Evolutionary conservation across 1,140 invertebrate species (phyloP).

Genomic region (Brachionus asplanchnoidis): DNA sequence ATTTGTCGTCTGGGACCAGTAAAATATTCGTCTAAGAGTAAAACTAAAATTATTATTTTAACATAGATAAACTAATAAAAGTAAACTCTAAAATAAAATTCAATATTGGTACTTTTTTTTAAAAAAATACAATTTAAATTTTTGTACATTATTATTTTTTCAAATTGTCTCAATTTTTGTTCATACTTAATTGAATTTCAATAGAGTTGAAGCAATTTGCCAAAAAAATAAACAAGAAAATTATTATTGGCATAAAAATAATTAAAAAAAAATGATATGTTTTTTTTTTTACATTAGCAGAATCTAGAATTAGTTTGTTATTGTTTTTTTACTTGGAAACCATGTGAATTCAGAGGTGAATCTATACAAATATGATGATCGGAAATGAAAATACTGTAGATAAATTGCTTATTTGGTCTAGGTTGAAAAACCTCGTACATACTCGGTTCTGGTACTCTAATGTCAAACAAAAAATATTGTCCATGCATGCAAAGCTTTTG

Average conservation of each 20-base stretch:
- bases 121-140: slow-evolving; percentile 14
- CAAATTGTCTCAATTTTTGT: not conserved
- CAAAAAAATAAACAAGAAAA: slow-evolving; percentile 13
- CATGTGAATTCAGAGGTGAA: not conserved
- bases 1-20: slow-evolving; percentile 10
- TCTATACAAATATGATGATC: not conserved
- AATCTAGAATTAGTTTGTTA: not conserved
- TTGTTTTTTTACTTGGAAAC: slow-evolving; percentile 16
- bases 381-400: not conserved
- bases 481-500: not conserved
- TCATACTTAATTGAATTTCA: slow-evolving; percentile 12
- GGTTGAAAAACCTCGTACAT: too few relatives aligned
- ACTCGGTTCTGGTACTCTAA: too few relatives aligned
- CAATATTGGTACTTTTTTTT: not conserved
- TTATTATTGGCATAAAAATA: not conserved
- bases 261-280: not conserved
- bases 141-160: slow-evolving; percentile 11
- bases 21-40: not conserved
- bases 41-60: not conserved
- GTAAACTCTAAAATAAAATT: not conserved
- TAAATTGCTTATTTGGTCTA: not conserved
- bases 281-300: slow-evolving; percentile 11
- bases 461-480: not conserved
- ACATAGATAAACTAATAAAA: not conserved
- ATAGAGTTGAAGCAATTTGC: not conserved